These are phyloP conservation scores for Sussaba pulchella DNA, from an alignment of 2,888 invertebrate species.

Conservation along the genomic window DNA sequence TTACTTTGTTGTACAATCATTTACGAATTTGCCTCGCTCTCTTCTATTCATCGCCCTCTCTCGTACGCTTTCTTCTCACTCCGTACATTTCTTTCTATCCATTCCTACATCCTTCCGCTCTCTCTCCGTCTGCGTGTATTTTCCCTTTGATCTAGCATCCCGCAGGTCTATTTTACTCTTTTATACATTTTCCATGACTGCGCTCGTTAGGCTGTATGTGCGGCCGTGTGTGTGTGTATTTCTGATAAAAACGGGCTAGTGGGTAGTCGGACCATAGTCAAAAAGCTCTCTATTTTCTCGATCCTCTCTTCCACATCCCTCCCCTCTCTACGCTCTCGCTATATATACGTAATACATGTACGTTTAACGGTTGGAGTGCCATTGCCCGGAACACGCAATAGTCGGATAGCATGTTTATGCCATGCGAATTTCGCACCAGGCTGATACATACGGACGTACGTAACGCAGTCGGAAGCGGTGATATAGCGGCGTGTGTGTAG, in stretches of 20 bases:
- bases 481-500: constrained; percentile 22
- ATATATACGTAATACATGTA: constrained; percentile 3
- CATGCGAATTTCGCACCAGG: constrained; percentile 19
- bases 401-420: constrained; percentile 40
- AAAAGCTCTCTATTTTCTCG: constrained; percentile 38
- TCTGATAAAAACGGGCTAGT: background rate
- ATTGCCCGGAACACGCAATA: constrained; percentile 39
- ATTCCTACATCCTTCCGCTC: constrained; percentile 16
- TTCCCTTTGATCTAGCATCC: constrained; percentile 49
- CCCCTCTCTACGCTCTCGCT: background rate
- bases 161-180: constrained; percentile 31
- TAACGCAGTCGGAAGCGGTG: background rate
- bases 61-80: constrained; percentile 4
- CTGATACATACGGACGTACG: constrained; percentile 26
- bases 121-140: constrained; percentile 6
- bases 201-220: constrained; percentile 26
- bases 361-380: constrained; percentile 10
- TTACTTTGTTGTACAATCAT: constrained; percentile 17
- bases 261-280: background rate
- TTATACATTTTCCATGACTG: constrained; percentile 14
- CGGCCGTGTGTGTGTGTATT: background rate
- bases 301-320: background rate
- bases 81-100: constrained; percentile 43
- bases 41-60: too few relatives aligned
- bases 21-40: constrained; percentile 41